Evolutionary conservation across 1,140 invertebrate genomes (phyloP).

Genomic region (Cydia fagiglandana): DNA sequence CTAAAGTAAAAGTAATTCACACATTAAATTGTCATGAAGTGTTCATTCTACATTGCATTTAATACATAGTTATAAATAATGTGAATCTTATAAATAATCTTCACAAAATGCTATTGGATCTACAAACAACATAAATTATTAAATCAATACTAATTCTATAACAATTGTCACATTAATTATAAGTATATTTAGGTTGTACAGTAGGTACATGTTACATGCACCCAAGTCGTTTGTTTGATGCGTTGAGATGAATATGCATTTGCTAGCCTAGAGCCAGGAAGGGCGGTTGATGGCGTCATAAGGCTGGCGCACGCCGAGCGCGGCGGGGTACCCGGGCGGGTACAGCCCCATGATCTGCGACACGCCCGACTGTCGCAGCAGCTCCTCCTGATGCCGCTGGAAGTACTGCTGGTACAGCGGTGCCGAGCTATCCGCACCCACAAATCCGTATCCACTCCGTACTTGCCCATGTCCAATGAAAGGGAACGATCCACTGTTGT

Average conservation of each 20-base stretch:
- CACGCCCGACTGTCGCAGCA: constrained; percentile 75
- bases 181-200: constrained; percentile 38
- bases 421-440: constrained; percentile 80
- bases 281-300: constrained; percentile 83
- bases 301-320: constrained; percentile 83
- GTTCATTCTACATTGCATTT: constrained; percentile 31
- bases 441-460: constrained; percentile 80
- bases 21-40: constrained; percentile 28
- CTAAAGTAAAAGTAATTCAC: constrained; percentile 24
- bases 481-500: constrained; percentile 71
- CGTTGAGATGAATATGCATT: neutral
- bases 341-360: constrained; percentile 79
- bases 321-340: constrained; percentile 81
- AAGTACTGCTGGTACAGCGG: constrained; percentile 86
- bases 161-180: constrained; percentile 54
- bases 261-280: constrained; percentile 73
- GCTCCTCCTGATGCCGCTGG: constrained; percentile 81
- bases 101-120: constrained; percentile 53
- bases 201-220: neutral
- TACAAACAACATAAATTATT: constrained; percentile 66
- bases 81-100: constrained; percentile 47
- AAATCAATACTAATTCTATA: constrained; percentile 48
- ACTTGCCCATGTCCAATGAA: constrained; percentile 79
- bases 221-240: neutral
- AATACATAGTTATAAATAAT: constrained; percentile 28